These are phyloP conservation scores for Apolygus lucorum DNA, from an alignment of 1,140 invertebrate genomes.

Conservation along the genomic window DNA sequence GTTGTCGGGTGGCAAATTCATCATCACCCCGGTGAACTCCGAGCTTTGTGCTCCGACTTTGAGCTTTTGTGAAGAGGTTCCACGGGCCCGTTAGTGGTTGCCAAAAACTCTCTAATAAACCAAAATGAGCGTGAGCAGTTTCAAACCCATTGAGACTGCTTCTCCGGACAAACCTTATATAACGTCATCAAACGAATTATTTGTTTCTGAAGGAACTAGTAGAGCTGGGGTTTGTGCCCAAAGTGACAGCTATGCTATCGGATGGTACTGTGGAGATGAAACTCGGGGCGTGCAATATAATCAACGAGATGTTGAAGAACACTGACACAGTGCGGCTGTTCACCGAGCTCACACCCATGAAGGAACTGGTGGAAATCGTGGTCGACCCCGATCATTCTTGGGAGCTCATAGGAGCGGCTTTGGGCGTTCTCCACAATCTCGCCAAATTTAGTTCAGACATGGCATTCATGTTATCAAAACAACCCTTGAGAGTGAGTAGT, in stretches of 20 bases:
- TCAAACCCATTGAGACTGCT: too few species aligned
- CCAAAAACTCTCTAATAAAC: too few species aligned
- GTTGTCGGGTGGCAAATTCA: too few species aligned
- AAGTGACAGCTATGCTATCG: not conserved
- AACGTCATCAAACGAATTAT: too few species aligned
- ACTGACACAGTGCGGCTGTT: not conserved
- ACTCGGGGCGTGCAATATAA: slow-evolving; percentile 8
- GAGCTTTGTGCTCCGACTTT: too few species aligned
- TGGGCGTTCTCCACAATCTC: slow-evolving; percentile 5
- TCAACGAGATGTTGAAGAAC: slow-evolving; percentile 6
- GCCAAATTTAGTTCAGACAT: slow-evolving; percentile 17
- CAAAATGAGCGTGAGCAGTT: too few species aligned
- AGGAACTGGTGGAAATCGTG: not conserved
- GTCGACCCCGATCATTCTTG: not conserved
- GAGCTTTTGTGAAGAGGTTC: too few species aligned
- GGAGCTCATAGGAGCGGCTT: not conserved
- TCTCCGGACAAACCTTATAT: too few species aligned
- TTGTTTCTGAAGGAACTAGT: not conserved
- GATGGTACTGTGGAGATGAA: slow-evolving; percentile 12
- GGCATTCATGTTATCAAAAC: not conserved
- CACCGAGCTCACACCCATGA: not conserved
- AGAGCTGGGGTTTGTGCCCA: not conserved
- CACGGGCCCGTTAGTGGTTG: too few species aligned
- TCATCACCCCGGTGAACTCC: too few species aligned
- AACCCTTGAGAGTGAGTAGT: slow-evolving; percentile 10